Percentiles rank a stretch among this genome's conserved stretches.
These are phyloP conservation scores for Tupiocoris notatus DNA, from an alignment of 2,888 invertebrate genomes.

Conservation along the genomic window DNA sequence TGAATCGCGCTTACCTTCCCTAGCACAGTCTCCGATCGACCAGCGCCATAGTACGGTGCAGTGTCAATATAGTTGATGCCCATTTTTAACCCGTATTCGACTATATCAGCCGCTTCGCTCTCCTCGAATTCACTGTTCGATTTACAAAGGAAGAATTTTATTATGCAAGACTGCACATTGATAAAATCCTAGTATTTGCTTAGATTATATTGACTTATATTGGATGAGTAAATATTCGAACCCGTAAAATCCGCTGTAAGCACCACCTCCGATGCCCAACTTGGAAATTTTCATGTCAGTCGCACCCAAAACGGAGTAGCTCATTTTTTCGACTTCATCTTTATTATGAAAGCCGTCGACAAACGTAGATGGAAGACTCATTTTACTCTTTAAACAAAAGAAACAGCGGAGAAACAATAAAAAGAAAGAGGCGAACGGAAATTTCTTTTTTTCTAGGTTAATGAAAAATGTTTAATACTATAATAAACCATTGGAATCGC, in stretches of 20 bases:
- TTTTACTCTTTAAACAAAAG: constrained; percentile 11
- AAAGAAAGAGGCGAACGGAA: too few relatives aligned
- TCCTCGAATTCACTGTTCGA: constrained; percentile 65
- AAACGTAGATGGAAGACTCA: constrained; percentile 59
- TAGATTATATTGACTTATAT: too few relatives aligned
- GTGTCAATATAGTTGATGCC: constrained; percentile 93
- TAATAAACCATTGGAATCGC: too few relatives aligned
- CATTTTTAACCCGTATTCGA: constrained; percentile 68
- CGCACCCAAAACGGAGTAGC: constrained; percentile 69
- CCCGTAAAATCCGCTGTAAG: constrained; percentile 71
- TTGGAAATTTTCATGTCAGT: constrained; percentile 72
- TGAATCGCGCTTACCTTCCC: constrained; percentile 75
- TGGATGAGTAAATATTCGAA: too few relatives aligned
- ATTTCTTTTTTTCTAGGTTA: too few relatives aligned
- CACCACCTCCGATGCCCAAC: constrained; percentile 72
- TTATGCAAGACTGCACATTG: too few relatives aligned
- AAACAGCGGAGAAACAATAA: too few relatives aligned
- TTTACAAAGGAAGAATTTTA: too few relatives aligned
- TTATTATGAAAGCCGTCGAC: constrained; percentile 66
- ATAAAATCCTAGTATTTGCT: too few relatives aligned
- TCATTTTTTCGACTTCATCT: constrained; percentile 64
- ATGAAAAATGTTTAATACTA: too few relatives aligned
- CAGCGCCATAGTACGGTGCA: constrained; percentile 89
- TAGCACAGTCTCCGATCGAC: constrained; percentile 75
- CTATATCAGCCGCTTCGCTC: constrained; percentile 65